Conservation (phyloP, 2,888 invertebrate genomes). For the Cheilosia scutellata region DNA sequence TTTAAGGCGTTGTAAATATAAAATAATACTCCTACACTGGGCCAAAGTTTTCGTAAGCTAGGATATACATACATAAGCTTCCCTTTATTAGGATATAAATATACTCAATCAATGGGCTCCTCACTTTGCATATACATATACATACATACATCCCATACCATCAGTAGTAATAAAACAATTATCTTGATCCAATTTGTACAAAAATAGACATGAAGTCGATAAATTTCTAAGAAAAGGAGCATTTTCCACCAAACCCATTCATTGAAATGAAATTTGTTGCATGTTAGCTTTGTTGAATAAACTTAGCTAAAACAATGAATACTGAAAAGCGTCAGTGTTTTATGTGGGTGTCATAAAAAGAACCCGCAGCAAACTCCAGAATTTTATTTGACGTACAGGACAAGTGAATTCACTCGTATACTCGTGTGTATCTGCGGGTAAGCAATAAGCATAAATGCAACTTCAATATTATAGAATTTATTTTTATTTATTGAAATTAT, state of each 20-base stretch:
- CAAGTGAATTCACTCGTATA: background rate
- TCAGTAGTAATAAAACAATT: background rate
- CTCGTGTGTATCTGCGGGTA: background rate
- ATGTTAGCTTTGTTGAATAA: constrained; percentile 3
- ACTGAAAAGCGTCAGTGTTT: constrained; percentile 16
- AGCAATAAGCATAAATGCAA: background rate
- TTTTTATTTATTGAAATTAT: background rate
- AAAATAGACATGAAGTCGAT: too few relatives aligned
- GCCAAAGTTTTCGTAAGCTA: constrained; percentile 23
- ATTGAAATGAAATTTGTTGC: background rate
- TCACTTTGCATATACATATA: background rate
- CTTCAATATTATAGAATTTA: background rate
- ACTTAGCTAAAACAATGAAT: background rate
- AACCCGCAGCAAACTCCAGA: constrained; percentile 20
- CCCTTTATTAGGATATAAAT: background rate
- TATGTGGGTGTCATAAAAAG: constrained; percentile 24
- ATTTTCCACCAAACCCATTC: background rate
- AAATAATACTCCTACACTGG: constrained; percentile 44
- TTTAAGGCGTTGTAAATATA: constrained; percentile 40
- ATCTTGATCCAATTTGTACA: background rate
- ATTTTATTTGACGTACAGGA: constrained; percentile 9
- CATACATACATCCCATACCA: background rate
- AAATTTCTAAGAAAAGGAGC: background rate
- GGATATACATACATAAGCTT: constrained; percentile 23
- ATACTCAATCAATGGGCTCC: constrained; percentile 26